phyloP scores from a whole-genome alignment of 2,113 vertebrate species.

The Macaca nemestrina region DNA sequence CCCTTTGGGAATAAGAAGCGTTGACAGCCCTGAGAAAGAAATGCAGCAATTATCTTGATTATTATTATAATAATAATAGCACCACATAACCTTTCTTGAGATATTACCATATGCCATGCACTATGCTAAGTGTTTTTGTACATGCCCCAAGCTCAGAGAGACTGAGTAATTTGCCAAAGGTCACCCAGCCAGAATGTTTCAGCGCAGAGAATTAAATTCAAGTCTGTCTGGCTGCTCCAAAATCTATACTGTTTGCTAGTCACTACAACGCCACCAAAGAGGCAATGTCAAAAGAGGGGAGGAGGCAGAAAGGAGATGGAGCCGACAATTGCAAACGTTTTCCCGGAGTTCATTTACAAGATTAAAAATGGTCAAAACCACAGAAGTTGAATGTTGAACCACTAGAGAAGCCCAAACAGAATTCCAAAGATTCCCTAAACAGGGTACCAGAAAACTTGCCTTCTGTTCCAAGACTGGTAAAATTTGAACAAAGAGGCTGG shows the following conservation, averaged over 20 bases:
- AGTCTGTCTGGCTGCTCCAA: not conserved
- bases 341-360: not conserved
- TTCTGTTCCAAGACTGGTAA: not conserved
- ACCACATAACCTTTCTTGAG: not conserved
- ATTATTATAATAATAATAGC: not conserved
- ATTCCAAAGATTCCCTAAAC: not conserved
- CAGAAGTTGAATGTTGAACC: not conserved
- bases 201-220: not conserved
- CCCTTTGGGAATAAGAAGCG: conserved; percentile 59
- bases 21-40: conserved; percentile 26
- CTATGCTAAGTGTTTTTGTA: not conserved
- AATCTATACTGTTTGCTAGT: not conserved
- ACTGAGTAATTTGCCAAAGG: not conserved
- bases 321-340: not conserved
- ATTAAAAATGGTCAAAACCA: not conserved
- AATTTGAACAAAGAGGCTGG: not conserved
- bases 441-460: not conserved
- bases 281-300: not conserved
- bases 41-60: not conserved
- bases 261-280: not conserved
- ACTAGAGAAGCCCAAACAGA: not conserved
- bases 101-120: not conserved
- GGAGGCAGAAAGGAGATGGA: not conserved
- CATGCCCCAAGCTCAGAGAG: not conserved
- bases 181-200: not conserved